Base-by-base conservation (phyloP, 2,888 invertebrate genomes). In the Ligdia adustata region DNA sequence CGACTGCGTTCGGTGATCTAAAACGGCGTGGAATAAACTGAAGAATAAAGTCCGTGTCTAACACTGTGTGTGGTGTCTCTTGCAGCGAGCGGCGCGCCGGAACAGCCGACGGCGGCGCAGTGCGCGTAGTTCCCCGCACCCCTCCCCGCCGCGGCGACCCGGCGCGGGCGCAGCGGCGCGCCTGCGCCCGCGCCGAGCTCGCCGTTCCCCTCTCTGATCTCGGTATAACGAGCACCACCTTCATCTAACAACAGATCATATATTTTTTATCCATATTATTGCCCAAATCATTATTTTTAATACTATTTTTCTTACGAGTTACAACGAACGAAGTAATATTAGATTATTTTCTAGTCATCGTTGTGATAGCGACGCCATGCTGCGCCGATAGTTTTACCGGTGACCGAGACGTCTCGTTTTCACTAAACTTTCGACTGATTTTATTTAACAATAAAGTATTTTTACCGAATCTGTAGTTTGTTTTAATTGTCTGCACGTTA, bases 31-130 rank as follows among this genome's bases (percentile, higher is more conserved):
- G 9, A 31, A 66, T 68, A 75, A 77, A 74, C 60, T 62, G 65
- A 64, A 69, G 67, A 69, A 77, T 82, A 87, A 87, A 88, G 77
- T 82, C 74, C 81, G 87, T 84, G 83, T 83, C 79, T 91, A 91
- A 90, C 91, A 74, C 87, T 82, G 89, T 78, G 87, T 88, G 87
- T 88, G 86, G 87, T 89, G 89, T 91, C 88, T 91, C 89, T 91
- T 91, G 82, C 91, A 91, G 91, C 90, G 88, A 85, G 86, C 77
- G 79, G 78, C 81, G 85, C 85, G 87, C 84, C 82, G 85, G 82
- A 90, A 89, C 85, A 88, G 86, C 88, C 89, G 80, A 80, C 90
- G 79, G 90, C 90, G 90, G 90, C 91, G 90, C 87, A 85, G 88
- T 88, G 90, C 90, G 90, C 91, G 87, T 90, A 90, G 88, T 80